Base-by-base conservation (phyloP, 2,888 invertebrate genomes). In the Stenurella melanura region DNA sequence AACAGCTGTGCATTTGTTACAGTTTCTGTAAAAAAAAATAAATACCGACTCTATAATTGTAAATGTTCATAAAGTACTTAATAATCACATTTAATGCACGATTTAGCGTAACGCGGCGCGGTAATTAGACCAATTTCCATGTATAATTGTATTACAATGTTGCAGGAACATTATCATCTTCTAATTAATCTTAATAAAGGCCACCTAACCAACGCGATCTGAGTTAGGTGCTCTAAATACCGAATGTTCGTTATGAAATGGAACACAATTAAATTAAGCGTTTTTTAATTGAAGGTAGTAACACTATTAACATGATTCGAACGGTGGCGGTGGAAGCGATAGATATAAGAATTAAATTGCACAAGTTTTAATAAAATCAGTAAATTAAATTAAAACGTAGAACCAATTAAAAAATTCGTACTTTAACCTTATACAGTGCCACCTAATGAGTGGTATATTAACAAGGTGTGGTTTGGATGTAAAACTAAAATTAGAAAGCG, bases 61-160 rank as follows among this genome's bases (percentile, higher is more conserved):
- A 64, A 42, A 18, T 42, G 19, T 42, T 42, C 30, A 61, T 61
- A 64, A 64, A 42, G 18, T 17, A 9, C 19, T 7, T 18, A 66
- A 50, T 21, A 34, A 19, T 17, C 50, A n/a, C 42, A 10, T 38
- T 66, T 66, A 19, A 18, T 38, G 42, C 50, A 66, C 66, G 66
- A 66, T 66, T 50, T 21, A 18, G 19, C 17, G 66, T n/a, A 54
- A 68, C 50, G 12, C 30, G 17, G 26, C 4, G n/a, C 56, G 17
- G 54, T 54, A 68, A 68, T 68, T 68, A 68, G 19, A 50, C 56
- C 56, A 21, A 54, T 54, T 68, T 68, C 56, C 54, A 68, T 56
- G 67, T 26, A 21, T 68, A 68, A 68, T 68, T 54, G 67, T 68
- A 56, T 68, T 54, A 56, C 67, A 68, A 54, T 30, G 61, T 61